phyloP scores from a whole-genome alignment of 2,888 invertebrate species.

The Uropetala carovei region DNA sequence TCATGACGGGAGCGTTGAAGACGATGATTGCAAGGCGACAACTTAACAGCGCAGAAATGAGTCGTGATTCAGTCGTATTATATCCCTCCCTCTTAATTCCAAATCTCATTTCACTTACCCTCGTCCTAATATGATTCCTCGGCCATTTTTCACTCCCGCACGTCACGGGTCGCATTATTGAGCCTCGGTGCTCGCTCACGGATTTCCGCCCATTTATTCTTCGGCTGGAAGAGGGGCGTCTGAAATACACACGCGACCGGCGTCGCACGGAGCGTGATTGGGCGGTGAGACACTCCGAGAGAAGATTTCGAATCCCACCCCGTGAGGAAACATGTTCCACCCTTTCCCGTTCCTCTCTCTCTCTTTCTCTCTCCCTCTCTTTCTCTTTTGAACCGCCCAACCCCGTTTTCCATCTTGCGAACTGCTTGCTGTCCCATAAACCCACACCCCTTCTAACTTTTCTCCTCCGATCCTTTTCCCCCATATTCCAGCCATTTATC shows the following conservation, averaged over 20 bases:
- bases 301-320: neutral
- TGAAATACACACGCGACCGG: neutral
- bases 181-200: neutral
- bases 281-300: neutral
- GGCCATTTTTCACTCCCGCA: neutral
- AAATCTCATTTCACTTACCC: neutral
- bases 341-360: neutral
- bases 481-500: too few species aligned
- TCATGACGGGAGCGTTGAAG: too few species aligned
- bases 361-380: neutral
- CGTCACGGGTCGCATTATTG: neutral
- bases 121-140: neutral
- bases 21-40: too few species aligned
- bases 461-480: too few species aligned
- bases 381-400: neutral
- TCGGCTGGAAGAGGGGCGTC: neutral
- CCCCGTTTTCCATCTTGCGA: neutral
- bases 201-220: constrained; percentile 4
- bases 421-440: too few species aligned
- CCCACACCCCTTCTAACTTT: too few species aligned
- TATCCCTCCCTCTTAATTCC: neutral
- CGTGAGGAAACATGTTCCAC: neutral
- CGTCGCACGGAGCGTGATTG: neutral
- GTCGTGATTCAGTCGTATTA: neutral
- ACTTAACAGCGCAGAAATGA: neutral